Evolutionary conservation across 2,888 invertebrate genomes (phyloP).

Genomic region (Luperina nickerlii): DNA sequence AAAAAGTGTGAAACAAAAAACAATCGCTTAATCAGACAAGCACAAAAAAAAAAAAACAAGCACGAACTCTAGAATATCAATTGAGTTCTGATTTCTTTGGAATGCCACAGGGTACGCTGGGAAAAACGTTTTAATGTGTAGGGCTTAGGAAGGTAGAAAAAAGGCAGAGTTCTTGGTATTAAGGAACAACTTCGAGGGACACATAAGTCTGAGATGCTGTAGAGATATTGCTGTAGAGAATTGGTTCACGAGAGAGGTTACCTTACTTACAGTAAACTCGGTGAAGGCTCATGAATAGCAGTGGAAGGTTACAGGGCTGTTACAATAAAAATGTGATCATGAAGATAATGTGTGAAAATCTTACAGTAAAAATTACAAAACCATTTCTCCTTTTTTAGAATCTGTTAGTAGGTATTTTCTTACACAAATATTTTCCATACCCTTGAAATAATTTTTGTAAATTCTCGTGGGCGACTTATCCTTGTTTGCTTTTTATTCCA

Average conservation of each 20-base stretch:
- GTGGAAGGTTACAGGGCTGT: background rate
- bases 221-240: background rate
- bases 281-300: background rate
- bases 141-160: background rate
- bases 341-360: background rate
- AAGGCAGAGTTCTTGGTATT: background rate
- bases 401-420: background rate
- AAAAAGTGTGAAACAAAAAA: slow-evolving; percentile 49
- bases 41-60: too few species aligned
- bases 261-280: background rate
- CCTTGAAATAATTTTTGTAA: background rate
- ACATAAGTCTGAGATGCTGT: background rate
- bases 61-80: slow-evolving; percentile 18
- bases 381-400: background rate
- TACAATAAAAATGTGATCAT: background rate
- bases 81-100: background rate
- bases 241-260: background rate
- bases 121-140: background rate
- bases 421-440: background rate
- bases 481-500: slow-evolving; percentile 4
- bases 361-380: background rate
- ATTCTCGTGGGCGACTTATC: background rate
- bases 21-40: slow-evolving; percentile 27
- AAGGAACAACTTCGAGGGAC: background rate
- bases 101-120: background rate